Evolutionary conservation across 2,888 invertebrate genomes (phyloP).

Genomic region (Sarcophaga subvicina): DNA sequence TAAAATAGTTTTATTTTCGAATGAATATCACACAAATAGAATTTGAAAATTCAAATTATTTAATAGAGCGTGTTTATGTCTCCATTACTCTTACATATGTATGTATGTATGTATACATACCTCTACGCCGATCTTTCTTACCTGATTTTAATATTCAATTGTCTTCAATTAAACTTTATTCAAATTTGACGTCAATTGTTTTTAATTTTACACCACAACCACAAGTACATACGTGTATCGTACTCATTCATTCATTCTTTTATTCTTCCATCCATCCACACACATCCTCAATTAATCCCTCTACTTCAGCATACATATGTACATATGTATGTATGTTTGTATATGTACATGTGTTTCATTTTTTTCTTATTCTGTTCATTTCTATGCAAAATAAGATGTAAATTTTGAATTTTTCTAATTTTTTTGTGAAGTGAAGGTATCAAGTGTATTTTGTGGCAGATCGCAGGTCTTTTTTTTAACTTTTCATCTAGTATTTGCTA

Average conservation of each 20-base stretch:
- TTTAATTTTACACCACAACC: constrained; percentile 60
- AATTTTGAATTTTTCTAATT: constrained; percentile 58
- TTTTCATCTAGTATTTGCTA: constrained; percentile 35
- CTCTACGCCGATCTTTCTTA: constrained; percentile 9
- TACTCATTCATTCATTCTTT: not conserved
- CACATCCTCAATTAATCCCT: constrained; percentile 66
- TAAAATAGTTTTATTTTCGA: too few relatives aligned
- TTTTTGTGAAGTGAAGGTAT: constrained; percentile 37
- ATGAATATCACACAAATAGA: not conserved
- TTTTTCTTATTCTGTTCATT: not conserved
- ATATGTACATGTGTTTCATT: not conserved
- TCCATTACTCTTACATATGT: too few relatives aligned
- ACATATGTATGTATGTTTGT: not conserved
- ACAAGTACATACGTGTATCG: constrained; percentile 3
- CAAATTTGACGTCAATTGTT: constrained; percentile 68
- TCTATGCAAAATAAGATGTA: constrained; percentile 61
- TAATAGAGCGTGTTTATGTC: not conserved
- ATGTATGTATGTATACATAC: not conserved
- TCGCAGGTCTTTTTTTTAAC: constrained; percentile 10
- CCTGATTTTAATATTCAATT: constrained; percentile 65
- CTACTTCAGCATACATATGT: not conserved
- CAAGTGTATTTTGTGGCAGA: constrained; percentile 52
- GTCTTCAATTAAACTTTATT: constrained; percentile 65
- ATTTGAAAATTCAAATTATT: not conserved
- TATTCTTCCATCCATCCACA: not conserved